These are phyloP conservation scores for Epirrhoe tristata DNA, from an alignment of 2,888 invertebrate species.

Conservation along the genomic window DNA sequence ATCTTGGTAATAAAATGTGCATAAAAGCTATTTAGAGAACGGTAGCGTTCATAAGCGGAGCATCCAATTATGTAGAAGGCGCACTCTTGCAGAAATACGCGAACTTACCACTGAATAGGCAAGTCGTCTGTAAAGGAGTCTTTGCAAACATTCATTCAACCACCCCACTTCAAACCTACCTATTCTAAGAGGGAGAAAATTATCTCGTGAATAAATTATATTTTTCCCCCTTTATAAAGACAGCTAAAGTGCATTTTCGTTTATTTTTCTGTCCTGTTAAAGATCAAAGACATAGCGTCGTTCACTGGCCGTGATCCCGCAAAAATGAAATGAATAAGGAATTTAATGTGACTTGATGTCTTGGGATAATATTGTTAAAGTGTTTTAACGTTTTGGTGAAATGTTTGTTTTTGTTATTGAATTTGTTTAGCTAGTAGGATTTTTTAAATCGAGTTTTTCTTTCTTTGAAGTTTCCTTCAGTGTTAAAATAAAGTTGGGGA, in stretches of 20 bases:
- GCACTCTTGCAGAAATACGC: constrained; percentile 41
- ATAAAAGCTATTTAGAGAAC: constrained; percentile 28
- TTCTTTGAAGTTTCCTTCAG: neutral
- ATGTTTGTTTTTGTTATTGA: constrained; percentile 76
- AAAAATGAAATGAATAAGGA: constrained; percentile 81
- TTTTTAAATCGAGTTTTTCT: constrained; percentile 46
- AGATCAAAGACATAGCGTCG: constrained; percentile 81
- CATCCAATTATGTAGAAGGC: constrained; percentile 38
- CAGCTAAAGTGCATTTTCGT: constrained; percentile 83
- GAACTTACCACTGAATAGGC: constrained; percentile 47
- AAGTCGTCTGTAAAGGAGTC: constrained; percentile 55
- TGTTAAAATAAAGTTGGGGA: neutral
- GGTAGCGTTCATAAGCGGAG: constrained; percentile 29
- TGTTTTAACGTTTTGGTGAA: constrained; percentile 72
- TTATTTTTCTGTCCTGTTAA: constrained; percentile 76
- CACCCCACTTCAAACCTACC: constrained; percentile 71
- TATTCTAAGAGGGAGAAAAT: constrained; percentile 81
- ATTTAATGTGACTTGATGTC: constrained; percentile 83
- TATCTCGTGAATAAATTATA: constrained; percentile 86
- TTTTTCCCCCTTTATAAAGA: constrained; percentile 81
- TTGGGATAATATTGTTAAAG: constrained; percentile 77
- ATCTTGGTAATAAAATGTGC: constrained; percentile 1
- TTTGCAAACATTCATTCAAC: constrained; percentile 75
- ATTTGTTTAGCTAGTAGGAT: constrained; percentile 48
- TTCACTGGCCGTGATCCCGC: constrained; percentile 71